A percentile compares a stretch with the other conserved stretches of the same genome.
Evolutionary conservation across 2,888 invertebrate genomes (phyloP).

Genomic region (Xylota sylvarum): DNA sequence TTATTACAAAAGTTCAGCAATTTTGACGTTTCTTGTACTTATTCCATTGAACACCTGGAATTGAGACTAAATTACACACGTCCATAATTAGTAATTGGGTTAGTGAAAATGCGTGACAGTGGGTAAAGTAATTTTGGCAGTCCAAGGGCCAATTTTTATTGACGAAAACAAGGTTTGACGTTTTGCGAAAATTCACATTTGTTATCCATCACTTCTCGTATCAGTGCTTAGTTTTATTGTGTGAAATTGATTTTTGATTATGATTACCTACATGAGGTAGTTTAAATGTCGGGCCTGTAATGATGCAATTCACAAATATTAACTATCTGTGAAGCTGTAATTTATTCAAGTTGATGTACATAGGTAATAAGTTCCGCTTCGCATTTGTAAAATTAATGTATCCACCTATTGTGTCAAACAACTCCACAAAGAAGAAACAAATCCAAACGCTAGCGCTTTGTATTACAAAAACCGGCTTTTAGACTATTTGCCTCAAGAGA

Average conservation of each 20-base stretch:
- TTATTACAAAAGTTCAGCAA: background rate
- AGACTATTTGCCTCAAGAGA: too few species aligned
- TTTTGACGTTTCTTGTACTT: background rate
- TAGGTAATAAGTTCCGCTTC: background rate
- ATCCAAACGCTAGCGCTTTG: too few species aligned
- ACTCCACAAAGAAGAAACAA: too few species aligned
- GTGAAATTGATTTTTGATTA: slow-evolving; percentile 8
- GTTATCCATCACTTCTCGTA: background rate
- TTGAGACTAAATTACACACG: slow-evolving; percentile 1
- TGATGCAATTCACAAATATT: too few species aligned
- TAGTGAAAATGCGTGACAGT: slow-evolving; percentile 44
- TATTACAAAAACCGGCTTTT: too few species aligned
- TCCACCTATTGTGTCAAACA: too few species aligned
- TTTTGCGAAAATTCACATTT: background rate
- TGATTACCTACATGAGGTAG: background rate
- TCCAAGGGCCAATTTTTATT: slow-evolving; percentile 43
- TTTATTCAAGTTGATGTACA: too few species aligned
- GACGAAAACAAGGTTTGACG: background rate
- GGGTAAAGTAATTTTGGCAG: slow-evolving; percentile 33
- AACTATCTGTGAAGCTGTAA: too few species aligned
- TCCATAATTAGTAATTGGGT: slow-evolving; percentile 47
- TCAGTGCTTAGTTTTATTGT: background rate
- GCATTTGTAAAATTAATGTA: too few species aligned
- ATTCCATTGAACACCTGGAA: slow-evolving; percentile 63
- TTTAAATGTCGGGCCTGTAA: too few species aligned